These are phyloP conservation scores for Carcharodon carcharias DNA, from an alignment of 2,797 vertebrate species.

Conservation along the genomic window DNA sequence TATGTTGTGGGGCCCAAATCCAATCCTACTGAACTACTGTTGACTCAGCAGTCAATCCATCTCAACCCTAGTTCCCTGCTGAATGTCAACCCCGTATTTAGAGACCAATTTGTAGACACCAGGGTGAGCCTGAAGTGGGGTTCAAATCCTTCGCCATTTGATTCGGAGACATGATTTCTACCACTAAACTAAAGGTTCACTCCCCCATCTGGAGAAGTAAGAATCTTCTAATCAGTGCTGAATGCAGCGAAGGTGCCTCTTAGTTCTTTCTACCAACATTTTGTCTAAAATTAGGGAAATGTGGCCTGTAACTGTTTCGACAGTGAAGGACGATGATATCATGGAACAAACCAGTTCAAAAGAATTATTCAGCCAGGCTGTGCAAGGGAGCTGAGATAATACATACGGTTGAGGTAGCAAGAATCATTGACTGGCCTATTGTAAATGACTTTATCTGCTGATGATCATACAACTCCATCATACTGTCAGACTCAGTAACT, in stretches of 20 bases:
- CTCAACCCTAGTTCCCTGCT: not conserved
- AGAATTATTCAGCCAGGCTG: not conserved
- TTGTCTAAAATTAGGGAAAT: not conserved
- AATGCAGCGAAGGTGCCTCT: not conserved
- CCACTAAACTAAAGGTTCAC: not conserved
- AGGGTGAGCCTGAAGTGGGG: too few species aligned
- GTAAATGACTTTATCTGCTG: not conserved
- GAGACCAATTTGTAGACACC: too few species aligned
- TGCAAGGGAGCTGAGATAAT: not conserved
- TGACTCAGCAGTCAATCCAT: not conserved
- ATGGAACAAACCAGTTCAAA: not conserved
- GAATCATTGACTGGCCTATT: not conserved
- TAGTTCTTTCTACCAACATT: not conserved
- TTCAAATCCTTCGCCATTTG: not conserved
- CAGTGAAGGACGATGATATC: not conserved
- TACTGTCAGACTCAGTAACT: not conserved
- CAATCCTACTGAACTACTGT: too few species aligned
- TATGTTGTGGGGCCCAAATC: too few species aligned
- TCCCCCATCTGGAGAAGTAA: not conserved
- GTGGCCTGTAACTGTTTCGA: not conserved
- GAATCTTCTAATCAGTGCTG: not conserved
- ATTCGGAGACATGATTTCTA: not conserved
- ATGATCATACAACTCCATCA: not conserved
- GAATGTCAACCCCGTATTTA: not conserved
- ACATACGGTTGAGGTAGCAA: not conserved